Percentiles rank a stretch among this genome's conserved stretches.
Evolutionary conservation across 2,797 vertebrate species (phyloP).

Genomic region (Gadopsis marmoratus): DNA sequence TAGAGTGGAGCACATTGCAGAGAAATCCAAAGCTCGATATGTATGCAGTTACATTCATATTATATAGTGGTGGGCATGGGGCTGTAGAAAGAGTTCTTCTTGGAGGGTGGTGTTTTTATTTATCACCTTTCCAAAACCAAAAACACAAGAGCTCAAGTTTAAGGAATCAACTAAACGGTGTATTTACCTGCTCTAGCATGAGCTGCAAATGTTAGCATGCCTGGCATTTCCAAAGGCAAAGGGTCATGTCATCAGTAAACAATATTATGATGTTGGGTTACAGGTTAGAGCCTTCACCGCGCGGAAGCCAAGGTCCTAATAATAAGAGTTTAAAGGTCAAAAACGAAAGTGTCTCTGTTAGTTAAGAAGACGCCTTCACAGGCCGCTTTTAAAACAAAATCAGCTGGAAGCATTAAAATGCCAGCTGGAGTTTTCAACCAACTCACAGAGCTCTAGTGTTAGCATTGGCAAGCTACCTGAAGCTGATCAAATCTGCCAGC

Average conservation of each 20-base stretch:
- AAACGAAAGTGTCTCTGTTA: not conserved
- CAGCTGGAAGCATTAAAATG: not conserved
- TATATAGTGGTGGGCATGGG: not conserved
- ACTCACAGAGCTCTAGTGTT: not conserved
- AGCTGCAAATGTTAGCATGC: not conserved
- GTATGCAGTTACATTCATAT: not conserved
- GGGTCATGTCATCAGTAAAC: not conserved
- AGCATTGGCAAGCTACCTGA: not conserved
- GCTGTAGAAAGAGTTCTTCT: not conserved
- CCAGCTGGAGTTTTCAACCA: not conserved
- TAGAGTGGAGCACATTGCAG: not conserved
- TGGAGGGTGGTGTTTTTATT: not conserved
- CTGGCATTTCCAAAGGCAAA: not conserved
- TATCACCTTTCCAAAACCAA: not conserved
- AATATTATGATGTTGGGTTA: not conserved
- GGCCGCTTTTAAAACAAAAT: not conserved
- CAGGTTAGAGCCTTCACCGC: not conserved
- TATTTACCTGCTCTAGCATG: not conserved
- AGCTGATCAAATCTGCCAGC: too few relatives aligned
- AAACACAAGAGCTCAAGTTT: not conserved
- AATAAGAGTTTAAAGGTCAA: not conserved
- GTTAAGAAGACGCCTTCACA: not conserved
- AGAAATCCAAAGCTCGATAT: constrained; percentile 1
- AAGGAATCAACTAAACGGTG: not conserved
- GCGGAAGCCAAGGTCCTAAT: not conserved